phyloP scores from a whole-genome alignment of 2,113 vertebrate genomes.

The Brachirus orientalis region DNA sequence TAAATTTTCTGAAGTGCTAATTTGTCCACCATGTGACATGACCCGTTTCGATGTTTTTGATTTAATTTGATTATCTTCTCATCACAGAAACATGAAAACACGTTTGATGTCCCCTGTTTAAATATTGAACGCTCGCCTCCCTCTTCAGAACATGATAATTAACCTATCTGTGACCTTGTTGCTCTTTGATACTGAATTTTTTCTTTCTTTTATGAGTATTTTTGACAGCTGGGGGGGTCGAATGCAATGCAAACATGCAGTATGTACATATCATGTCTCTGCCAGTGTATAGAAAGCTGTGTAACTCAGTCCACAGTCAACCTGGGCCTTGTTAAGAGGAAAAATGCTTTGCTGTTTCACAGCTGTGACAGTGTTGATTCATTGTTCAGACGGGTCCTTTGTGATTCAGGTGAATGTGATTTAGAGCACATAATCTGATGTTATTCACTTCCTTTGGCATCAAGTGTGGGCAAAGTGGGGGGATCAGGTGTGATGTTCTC shows the following conservation, averaged over 20 bases:
- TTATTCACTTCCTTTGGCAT: conserved; percentile 1
- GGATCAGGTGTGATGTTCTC: conserved; percentile 38
- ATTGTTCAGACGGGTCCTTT: conserved; percentile 21
- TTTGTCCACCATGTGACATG: conserved; percentile 10
- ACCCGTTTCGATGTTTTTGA: conserved; percentile 18
- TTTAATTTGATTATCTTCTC: conserved; percentile 29
- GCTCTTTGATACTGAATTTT: conserved; percentile 7
- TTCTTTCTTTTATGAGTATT: conserved; percentile 7
- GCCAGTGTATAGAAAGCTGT: not conserved
- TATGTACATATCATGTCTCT: not conserved
- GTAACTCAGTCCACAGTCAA: not conserved
- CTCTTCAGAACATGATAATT: conserved; percentile 18
- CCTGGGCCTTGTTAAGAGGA: conserved; percentile 8
- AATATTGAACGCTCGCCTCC: conserved; percentile 3
- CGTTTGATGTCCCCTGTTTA: conserved; percentile 8
- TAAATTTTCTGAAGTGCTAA: conserved; percentile 17
- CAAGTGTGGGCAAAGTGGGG: not conserved
- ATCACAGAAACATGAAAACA: conserved; percentile 5
- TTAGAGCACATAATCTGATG: conserved; percentile 64
- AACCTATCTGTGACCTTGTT: conserved; percentile 24
- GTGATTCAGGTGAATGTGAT: conserved; percentile 60
- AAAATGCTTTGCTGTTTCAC: conserved; percentile 16
- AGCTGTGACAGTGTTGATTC: conserved; percentile 41
- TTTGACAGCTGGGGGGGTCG: too few relatives aligned
- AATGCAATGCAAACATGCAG: too few relatives aligned